A percentile compares a stretch with the other conserved stretches of the same genome.
These are phyloP conservation scores for Lissocephala sabroskyi DNA, from an alignment of 2,888 invertebrate genomes.

Conservation along the genomic window DNA sequence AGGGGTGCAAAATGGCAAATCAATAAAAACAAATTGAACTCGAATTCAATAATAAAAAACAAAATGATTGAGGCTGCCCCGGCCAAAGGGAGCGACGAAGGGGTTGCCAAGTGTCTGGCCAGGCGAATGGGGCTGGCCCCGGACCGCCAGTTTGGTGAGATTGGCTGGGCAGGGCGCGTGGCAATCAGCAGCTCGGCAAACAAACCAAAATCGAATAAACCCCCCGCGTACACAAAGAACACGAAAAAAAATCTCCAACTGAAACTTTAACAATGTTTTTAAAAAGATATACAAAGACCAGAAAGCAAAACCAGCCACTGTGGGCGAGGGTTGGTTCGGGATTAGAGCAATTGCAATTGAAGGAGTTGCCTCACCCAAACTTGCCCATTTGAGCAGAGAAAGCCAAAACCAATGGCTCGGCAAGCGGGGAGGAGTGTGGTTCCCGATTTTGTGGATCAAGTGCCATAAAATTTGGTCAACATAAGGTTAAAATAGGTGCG, in stretches of 20 bases:
- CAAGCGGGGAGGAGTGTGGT: slow-evolving; percentile 32
- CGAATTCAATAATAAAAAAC: slow-evolving; percentile 61
- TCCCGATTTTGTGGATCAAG: slow-evolving; percentile 33
- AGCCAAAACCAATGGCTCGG: slow-evolving; percentile 37
- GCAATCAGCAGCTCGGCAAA: slow-evolving; percentile 23
- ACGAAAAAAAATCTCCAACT: slow-evolving; percentile 28
- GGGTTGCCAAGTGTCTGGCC: not conserved
- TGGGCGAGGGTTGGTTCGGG: slow-evolving; percentile 29
- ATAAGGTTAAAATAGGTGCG: slow-evolving; percentile 65
- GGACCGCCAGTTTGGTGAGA: not conserved
- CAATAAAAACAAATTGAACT: slow-evolving; percentile 70
- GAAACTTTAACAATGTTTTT: slow-evolving; percentile 64
- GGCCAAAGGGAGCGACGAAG: not conserved
- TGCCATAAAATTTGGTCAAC: slow-evolving; percentile 63
- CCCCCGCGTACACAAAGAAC: too few relatives aligned
- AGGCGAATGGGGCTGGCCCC: too few relatives aligned
- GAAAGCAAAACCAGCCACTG: not conserved
- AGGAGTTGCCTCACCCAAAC: too few relatives aligned
- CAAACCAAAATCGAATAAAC: not conserved
- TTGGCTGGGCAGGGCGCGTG: slow-evolving; percentile 16
- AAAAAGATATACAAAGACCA: slow-evolving; percentile 48
- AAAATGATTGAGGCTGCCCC: slow-evolving; percentile 7
- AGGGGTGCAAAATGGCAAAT: slow-evolving; percentile 67
- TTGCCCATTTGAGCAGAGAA: not conserved
- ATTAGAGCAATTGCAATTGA: slow-evolving; percentile 59